Percentiles rank a stretch among this genome's conserved stretches.
Conservation (phyloP, 2,888 invertebrate genomes). For the Andrena minutula region DNA sequence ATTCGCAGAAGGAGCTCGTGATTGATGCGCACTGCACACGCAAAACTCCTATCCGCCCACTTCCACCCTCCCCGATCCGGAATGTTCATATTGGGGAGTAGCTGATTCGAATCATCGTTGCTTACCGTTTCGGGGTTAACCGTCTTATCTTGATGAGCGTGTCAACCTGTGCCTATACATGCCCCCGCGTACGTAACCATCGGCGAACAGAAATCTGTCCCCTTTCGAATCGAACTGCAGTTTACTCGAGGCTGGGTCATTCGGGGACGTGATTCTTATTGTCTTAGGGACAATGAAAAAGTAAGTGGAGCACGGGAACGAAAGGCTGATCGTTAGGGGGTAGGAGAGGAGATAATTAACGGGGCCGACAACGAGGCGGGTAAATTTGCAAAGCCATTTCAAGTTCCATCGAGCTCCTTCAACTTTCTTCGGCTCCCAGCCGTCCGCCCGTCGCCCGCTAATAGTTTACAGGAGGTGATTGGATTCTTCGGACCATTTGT, state of each 20-base stretch:
- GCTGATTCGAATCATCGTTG: slow-evolving; percentile 56
- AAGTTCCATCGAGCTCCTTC: slow-evolving; percentile 78
- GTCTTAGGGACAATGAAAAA: neutral
- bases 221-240: neutral
- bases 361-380: slow-evolving; percentile 75
- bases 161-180: slow-evolving; percentile 29
- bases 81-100: slow-evolving; percentile 73
- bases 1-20: slow-evolving; percentile 75
- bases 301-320: slow-evolving; percentile 36
- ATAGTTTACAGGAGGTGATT: slow-evolving; percentile 80
- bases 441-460: slow-evolving; percentile 68
- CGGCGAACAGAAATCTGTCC: neutral
- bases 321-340: slow-evolving; percentile 41
- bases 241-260: neutral
- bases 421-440: slow-evolving; percentile 73
- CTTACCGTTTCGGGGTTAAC: slow-evolving; percentile 45
- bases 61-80: slow-evolving; percentile 65
- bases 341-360: slow-evolving; percentile 77
- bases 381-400: slow-evolving; percentile 84
- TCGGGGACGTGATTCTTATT: neutral
- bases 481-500: slow-evolving; percentile 79
- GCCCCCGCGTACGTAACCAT: slow-evolving; percentile 10
- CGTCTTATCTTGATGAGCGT: slow-evolving; percentile 38
- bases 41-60: slow-evolving; percentile 72
- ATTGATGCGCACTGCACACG: slow-evolving; percentile 81